Conservation (phyloP, 2,113 vertebrate species). For the Trichomycterus rosablanca region DNA sequence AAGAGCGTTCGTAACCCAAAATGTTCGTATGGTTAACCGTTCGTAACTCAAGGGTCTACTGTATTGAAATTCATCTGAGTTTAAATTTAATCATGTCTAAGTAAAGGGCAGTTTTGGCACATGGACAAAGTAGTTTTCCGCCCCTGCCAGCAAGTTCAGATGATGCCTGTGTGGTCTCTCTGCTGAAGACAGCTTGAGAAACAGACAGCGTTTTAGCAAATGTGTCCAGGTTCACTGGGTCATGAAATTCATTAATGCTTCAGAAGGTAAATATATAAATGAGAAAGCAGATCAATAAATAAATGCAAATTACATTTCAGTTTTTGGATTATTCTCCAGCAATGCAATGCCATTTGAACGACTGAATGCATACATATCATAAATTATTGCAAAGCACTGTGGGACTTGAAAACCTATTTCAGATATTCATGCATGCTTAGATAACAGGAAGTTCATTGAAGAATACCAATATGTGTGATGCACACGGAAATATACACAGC, state of each 20-base stretch:
- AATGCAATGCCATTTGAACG: constrained; percentile 2
- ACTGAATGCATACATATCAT: neutral
- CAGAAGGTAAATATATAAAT: constrained; percentile 21
- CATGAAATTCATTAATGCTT: constrained; percentile 35
- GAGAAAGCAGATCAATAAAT: constrained; percentile 12
- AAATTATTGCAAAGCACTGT: neutral
- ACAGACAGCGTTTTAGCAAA: constrained; percentile 47
- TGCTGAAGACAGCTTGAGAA: constrained; percentile 42
- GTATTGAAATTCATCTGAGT: no score
- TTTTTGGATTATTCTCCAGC: neutral
- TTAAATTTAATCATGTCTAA: no score
- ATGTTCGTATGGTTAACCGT: no score
- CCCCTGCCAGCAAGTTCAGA: constrained; percentile 9
- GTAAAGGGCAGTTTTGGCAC: constrained; percentile 30
- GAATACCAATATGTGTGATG: neutral
- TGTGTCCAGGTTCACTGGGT: constrained; percentile 40
- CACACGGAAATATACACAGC: neutral
- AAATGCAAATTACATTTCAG: constrained; percentile 15
- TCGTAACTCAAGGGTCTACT: no score
- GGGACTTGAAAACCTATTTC: neutral
- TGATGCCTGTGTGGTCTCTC: neutral
- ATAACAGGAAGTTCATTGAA: neutral
- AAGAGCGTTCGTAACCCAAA: no score
- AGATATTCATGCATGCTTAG: neutral
- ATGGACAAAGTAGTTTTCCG: constrained; percentile 32